Conservation (phyloP, 2,113 vertebrate genomes). For the Antechinus stuartii region DNA sequence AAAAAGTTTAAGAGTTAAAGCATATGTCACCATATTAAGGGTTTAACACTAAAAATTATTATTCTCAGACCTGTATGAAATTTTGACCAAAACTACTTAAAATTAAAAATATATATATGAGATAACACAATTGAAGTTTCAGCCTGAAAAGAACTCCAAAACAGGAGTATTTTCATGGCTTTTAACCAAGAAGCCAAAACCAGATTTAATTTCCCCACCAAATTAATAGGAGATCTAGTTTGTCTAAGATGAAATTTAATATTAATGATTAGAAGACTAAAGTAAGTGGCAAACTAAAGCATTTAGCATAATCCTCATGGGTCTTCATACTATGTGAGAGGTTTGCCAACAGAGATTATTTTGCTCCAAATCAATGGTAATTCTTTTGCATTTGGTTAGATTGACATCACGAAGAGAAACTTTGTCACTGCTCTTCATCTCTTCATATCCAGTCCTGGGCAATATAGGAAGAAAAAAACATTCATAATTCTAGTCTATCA, state of each 20-base stretch:
- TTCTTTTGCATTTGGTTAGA: conserved; percentile 9
- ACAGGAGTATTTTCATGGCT: background rate
- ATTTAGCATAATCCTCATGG: background rate
- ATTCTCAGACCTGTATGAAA: background rate
- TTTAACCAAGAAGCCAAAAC: background rate
- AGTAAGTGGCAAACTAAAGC: background rate
- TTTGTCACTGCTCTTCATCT: conserved; percentile 10
- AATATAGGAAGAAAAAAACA: conserved; percentile 39
- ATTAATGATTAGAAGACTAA: background rate
- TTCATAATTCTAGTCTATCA: background rate
- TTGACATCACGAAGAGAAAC: background rate
- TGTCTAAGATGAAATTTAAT: background rate
- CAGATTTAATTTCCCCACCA: background rate
- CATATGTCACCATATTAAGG: background rate
- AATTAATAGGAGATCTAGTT: background rate
- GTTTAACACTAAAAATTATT: background rate
- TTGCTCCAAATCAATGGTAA: background rate
- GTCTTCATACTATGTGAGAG: background rate
- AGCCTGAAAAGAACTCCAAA: background rate
- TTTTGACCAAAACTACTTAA: background rate
- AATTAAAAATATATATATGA: background rate
- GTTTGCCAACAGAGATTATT: background rate
- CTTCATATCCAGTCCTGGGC: conserved; percentile 14
- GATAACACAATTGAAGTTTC: background rate
- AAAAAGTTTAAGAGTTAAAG: background rate